Percentiles rank a stretch among this genome's conserved stretches.
These are phyloP conservation scores for Sycophila sp. DNA, from an alignment of 1,140 invertebrate species.

Conservation along the genomic window DNA sequence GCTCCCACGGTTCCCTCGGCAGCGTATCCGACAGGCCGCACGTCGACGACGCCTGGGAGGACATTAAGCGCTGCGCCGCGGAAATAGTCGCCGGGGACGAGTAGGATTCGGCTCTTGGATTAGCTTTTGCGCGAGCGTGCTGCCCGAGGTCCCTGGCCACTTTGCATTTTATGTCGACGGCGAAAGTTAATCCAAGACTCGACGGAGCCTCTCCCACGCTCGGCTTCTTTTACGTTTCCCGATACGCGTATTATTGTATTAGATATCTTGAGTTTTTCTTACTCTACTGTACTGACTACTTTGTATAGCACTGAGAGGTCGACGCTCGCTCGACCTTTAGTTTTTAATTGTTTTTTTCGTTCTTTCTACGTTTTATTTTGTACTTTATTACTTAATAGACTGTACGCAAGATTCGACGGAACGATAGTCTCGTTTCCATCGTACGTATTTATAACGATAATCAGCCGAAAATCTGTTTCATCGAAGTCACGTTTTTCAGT, in stretches of 20 bases:
- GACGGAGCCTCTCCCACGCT: too few species aligned
- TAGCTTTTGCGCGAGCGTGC: background rate
- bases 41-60: conserved; percentile 41
- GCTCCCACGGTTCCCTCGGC: conserved; percentile 49
- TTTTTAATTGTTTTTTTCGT: conserved; percentile 14
- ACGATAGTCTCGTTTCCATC: background rate
- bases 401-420: conserved; percentile 25
- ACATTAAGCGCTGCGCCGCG: conserved; percentile 44
- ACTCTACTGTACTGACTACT: conserved; percentile 24
- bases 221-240: too few species aligned
- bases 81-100: conserved; percentile 36
- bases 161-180: background rate
- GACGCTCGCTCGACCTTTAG: conserved; percentile 1
- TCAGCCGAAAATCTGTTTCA: conserved; percentile 30
- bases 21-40: conserved; percentile 44
- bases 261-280: conserved; percentile 8
- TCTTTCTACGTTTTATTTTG: conserved; percentile 20
- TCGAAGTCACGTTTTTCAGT: conserved; percentile 16
- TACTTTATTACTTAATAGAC: conserved; percentile 44
- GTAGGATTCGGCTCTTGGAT: too few species aligned
- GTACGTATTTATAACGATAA: conserved; percentile 25
- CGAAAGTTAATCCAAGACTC: conserved; percentile 11
- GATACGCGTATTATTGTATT: background rate
- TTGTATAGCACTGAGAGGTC: background rate
- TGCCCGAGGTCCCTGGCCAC: too few species aligned